Conservation (phyloP, 2,113 vertebrate genomes). For the Bucco capensis region DNA sequence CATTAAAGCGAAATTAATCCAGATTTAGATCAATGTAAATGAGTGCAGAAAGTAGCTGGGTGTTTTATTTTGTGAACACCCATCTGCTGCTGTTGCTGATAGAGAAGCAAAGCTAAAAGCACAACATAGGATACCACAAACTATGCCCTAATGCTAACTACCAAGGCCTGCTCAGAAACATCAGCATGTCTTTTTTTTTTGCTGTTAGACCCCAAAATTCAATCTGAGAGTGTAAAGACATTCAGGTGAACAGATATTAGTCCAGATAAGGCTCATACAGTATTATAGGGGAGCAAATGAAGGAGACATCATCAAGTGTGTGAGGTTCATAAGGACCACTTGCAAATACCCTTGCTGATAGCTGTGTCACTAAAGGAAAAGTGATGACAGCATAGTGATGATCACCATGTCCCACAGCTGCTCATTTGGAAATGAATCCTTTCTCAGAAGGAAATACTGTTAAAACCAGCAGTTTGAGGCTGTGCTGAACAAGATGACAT, state of each 20-base stretch:
- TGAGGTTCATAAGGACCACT: not conserved
- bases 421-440: not conserved
- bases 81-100: not conserved
- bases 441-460: not conserved
- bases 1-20: constrained; percentile 49
- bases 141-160: not conserved
- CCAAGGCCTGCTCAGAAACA: not conserved
- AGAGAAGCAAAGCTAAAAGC: not conserved
- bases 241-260: not conserved
- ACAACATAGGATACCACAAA: not conserved
- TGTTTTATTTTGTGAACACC: not conserved
- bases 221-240: not conserved
- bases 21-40: constrained; percentile 26
- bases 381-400: not conserved
- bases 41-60: not conserved
- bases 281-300: not conserved
- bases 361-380: not conserved
- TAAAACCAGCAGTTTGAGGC: not conserved
- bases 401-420: no score
- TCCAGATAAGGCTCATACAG: not conserved
- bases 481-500: not conserved
- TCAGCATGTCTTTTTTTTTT: fast-evolving
- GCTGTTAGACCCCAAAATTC: not conserved
- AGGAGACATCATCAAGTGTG: not conserved
- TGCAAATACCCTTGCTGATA: not conserved